Conservation (phyloP, 1,140 invertebrate species). For the Lethrus apterus region DNA sequence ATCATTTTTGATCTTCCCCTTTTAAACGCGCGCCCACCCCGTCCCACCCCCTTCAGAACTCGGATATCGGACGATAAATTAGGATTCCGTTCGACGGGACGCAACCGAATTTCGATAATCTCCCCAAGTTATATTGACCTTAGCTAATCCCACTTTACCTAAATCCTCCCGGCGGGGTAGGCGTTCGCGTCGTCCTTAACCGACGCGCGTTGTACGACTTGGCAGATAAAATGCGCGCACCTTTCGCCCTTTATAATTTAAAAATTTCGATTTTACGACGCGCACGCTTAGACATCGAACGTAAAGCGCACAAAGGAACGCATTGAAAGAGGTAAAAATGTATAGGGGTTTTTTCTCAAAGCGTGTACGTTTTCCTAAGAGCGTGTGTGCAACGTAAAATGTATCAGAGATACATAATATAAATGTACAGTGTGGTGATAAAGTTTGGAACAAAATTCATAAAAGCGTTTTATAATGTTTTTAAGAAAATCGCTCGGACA, state of each 20-base stretch:
- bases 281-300: background rate
- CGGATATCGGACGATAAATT: slow-evolving; percentile 27
- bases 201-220: too few relatives aligned
- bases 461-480: too few relatives aligned
- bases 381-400: too few relatives aligned
- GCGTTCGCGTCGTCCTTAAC: background rate
- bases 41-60: slow-evolving; percentile 21
- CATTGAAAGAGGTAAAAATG: too few relatives aligned
- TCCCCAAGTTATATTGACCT: slow-evolving; percentile 31
- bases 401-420: too few relatives aligned
- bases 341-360: too few relatives aligned
- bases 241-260: too few relatives aligned
- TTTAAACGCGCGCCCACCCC: background rate
- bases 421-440: too few relatives aligned
- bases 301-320: background rate
- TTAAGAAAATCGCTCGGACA: too few relatives aligned
- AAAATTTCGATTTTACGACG: background rate
- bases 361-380: slow-evolving; percentile 5
- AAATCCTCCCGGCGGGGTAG: background rate
- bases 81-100: slow-evolving; percentile 25
- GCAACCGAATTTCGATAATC: slow-evolving; percentile 30
- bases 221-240: too few relatives aligned
- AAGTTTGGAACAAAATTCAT: too few relatives aligned
- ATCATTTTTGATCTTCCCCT: too few relatives aligned
- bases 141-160: slow-evolving; percentile 22